A percentile compares a stretch with the other conserved stretches of the same genome.
phyloP scores from a whole-genome alignment of 2,888 invertebrate genomes.

The Colostygia pectinataria region DNA sequence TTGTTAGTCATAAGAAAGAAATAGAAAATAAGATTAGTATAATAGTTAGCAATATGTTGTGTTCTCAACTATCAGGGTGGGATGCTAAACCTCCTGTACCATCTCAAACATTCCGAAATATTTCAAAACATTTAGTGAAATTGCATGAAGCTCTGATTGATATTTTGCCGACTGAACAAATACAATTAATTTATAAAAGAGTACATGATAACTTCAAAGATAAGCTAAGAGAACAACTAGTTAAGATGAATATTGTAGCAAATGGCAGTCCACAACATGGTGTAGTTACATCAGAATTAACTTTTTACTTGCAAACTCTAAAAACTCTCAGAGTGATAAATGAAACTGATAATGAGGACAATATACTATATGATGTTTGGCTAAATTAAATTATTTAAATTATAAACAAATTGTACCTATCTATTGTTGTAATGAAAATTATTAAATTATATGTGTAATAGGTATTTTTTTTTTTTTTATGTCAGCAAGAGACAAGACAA shows the following conservation, averaged over 20 bases:
- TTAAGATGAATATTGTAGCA: slow-evolving; percentile 94
- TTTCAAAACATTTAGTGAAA: slow-evolving; percentile 94
- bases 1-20: slow-evolving; percentile 94
- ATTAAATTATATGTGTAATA: slow-evolving; percentile 23
- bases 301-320: slow-evolving; percentile 94
- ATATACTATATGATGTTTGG: slow-evolving; percentile 93
- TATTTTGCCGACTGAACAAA: slow-evolving; percentile 91
- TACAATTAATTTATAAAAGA: slow-evolving; percentile 88
- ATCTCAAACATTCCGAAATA: slow-evolving; percentile 93
- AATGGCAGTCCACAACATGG: slow-evolving; percentile 99
- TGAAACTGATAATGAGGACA: slow-evolving; percentile 87
- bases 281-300: slow-evolving; percentile 95
- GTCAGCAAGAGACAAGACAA: no score
- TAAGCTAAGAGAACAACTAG: slow-evolving; percentile 91
- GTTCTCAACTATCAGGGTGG: slow-evolving; percentile 92
- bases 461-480: slow-evolving; percentile 29
- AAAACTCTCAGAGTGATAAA: slow-evolving; percentile 91
- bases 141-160: slow-evolving; percentile 95
- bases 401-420: slow-evolving; percentile 1
- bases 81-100: slow-evolving; percentile 97
- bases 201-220: slow-evolving; percentile 94
- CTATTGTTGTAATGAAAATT: slow-evolving; percentile 11
- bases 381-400: slow-evolving; percentile 73
- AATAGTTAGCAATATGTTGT: slow-evolving; percentile 93
- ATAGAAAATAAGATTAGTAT: slow-evolving; percentile 95